Conservation (phyloP, 2,888 invertebrate species). For the Myopa testacea region DNA sequence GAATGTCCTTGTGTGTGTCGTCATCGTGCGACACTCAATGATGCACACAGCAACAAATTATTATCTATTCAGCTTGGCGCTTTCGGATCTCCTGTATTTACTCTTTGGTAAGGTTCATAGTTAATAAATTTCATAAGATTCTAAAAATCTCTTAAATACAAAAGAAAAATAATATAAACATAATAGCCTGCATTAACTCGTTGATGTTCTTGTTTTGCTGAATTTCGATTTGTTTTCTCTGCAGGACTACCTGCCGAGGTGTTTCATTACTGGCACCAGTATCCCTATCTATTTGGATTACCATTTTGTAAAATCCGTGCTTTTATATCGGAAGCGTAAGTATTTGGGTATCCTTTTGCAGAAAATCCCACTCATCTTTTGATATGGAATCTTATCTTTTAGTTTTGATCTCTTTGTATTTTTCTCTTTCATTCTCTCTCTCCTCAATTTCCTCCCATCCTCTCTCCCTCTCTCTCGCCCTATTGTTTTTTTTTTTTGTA, state of each 20-base stretch:
- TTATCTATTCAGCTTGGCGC: slow-evolving; percentile 88
- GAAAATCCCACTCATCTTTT: not conserved
- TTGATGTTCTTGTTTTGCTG: slow-evolving; percentile 51
- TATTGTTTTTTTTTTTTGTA: not conserved
- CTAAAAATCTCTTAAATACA: not conserved
- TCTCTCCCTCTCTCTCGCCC: not conserved
- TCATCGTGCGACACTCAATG: slow-evolving; percentile 82
- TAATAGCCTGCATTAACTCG: not conserved
- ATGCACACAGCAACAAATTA: slow-evolving; percentile 94
- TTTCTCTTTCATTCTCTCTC: slow-evolving; percentile 3
- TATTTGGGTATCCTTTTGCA: slow-evolving; percentile 51
- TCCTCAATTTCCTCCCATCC: not conserved
- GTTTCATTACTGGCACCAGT: slow-evolving; percentile 87
- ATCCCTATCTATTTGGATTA: slow-evolving; percentile 85
- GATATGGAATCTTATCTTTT: not conserved
- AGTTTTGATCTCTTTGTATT: slow-evolving; percentile 30
- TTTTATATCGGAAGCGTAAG: slow-evolving; percentile 88
- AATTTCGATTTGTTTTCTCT: slow-evolving; percentile 1
- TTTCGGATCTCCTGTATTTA: slow-evolving; percentile 85
- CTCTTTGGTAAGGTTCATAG: slow-evolving; percentile 78
- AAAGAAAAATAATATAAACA: not conserved
- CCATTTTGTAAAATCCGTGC: slow-evolving; percentile 85
- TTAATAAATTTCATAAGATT: not conserved
- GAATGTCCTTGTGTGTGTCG: slow-evolving; percentile 86
- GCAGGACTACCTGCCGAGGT: slow-evolving; percentile 88